Base-by-base conservation (phyloP, 2,888 invertebrate genomes). In the Orchestes rusci region DNA sequence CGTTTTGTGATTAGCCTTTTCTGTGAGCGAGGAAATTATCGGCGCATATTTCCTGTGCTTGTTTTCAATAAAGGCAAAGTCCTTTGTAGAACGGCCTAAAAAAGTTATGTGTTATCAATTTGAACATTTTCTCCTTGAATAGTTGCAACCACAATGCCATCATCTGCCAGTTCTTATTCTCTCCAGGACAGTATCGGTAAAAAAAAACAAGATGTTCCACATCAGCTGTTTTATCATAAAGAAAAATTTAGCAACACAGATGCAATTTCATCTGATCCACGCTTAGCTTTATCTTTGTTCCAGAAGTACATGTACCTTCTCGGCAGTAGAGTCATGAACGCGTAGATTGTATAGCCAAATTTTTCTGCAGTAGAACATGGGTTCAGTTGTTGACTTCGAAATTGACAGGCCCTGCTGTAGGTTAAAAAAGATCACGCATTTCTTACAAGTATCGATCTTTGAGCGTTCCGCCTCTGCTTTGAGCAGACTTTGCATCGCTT, bases 341-440 rank as follows among this genome's bases (percentile, higher is more conserved):
- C 53, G 50, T 8, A 56, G 40, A 41, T 56, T 55, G 20, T 48
- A 51, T 3, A 48, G n/a, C 41, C 51, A 48, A 10, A 41, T 27
- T 31, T 44, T 48, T 28, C 48, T 30, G 16, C 41, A 45, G 20
- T 43, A 44, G 34, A 50, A 48, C 28, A 44, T 47, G n/a, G 23
- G 23, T 23, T 10, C 23, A 23, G 23, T 23, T 23, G 23, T 23
- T 23, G 10, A 23, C 27, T 41, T 41, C 8, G 48, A 44, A 32
- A 19, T 23, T 8, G 23, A 16, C 12, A 37, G 3, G 5, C 8
- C 23, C 27, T 37, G 37, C 16, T 37, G 37, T 3, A 37, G 16
- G 19, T 23, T 10, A 10, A 23, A 23, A 7, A 10, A 23, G 23
- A 23, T 23, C 10, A 23, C 10, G 10, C 23, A 23, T 23, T 23